Evolutionary conservation across 2,797 vertebrate species (phyloP), one percentile per base, ranked within the genome.

Genomic region (Pseudopleuronectes americanus): DNA sequence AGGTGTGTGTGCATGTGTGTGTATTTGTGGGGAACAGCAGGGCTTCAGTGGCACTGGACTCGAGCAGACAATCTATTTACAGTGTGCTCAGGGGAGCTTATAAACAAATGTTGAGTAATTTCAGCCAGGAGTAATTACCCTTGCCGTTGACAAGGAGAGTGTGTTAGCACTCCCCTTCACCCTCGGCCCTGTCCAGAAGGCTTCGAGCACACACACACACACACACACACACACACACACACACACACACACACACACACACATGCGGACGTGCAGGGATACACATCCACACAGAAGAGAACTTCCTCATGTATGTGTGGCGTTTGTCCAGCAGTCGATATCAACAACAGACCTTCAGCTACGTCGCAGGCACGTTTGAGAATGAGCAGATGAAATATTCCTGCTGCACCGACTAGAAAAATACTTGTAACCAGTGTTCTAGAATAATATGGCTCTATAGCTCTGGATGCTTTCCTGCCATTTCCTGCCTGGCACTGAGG

Each of bases 91-190:
- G 92, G 97, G 97, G 97, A 97, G 95, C 96, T 96, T 96, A 96
- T 98, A 98, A 98, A 98, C 97, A 98, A 98, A 98, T 98, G 97
- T 97, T 97, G 97, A 97, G 97, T 97, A 97, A 98, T 98, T 97
- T 97, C 96, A 97, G 97, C 96, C 97, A 98, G 96, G 96, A 97
- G 97, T 98, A 98, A 98, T 98, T 98, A 98, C 97, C 97, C 97
- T 98, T 97, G 96, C 95, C 96, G 96, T 94, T 97, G 96, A 97
- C 96, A 98, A 97, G 97, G 96, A 97, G 96, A 98, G 95, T 94
- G 96, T 94, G 96, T 96, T 96, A 96, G 96, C 95, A 93, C 95
- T 97, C 96, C 96, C 97, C 97, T 98, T 98, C 96, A 98, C 96
- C 96, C 96, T 95, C 95, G 96, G 96, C 96, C 96, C 94, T 96